Evolutionary conservation across 2,888 invertebrate genomes (phyloP), one percentile per base, ranked within the genome.

Genomic region (Drosophila robusta): DNA sequence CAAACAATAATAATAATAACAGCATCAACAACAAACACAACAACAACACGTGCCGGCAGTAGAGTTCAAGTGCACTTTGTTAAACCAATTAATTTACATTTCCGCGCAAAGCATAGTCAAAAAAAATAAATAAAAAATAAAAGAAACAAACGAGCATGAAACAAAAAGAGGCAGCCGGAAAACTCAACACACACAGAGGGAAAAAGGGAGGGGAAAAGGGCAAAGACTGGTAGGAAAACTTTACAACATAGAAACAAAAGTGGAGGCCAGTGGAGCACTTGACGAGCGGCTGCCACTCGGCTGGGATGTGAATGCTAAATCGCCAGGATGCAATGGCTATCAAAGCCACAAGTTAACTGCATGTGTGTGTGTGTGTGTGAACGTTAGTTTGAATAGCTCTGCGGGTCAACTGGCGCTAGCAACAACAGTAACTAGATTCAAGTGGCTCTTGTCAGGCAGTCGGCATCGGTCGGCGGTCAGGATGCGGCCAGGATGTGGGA

Each of bases 1-100:
- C 47, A 39, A 65, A 74, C 56, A 60, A 52, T 32, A 79, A 64
- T 57, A 73, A 63, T 63, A 69, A 55, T 32, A 67, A 74, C 34
- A 45, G 32, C 29, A 47, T 0, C 44, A 66, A 38, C 29, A 39
- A 61, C 34, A 38, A 32, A 32, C 57, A 38, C 29, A 60, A 58
- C 26, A 49, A 50, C 50, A 77, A 26, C 41, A 63, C 66, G 72
- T 70, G 63, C 66, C 70, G 66, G 70, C 75, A 71, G 85, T 44
- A 69, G 65, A 75, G 75, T 74, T 85, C 58, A 73, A 85, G 88
- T 85, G 85, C 86, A 86, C 88, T 86, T 87, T 77, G 85, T 86
- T 87, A 80, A 79, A 86, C 86, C 85, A 86, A 86, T 86, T 86
- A 86, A 86, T 86, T 86, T 81, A 87, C 80, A 83, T 86, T 85